Base-by-base conservation (phyloP, 2,113 vertebrate genomes). In the Protobothrops flavoviridis region DNA sequence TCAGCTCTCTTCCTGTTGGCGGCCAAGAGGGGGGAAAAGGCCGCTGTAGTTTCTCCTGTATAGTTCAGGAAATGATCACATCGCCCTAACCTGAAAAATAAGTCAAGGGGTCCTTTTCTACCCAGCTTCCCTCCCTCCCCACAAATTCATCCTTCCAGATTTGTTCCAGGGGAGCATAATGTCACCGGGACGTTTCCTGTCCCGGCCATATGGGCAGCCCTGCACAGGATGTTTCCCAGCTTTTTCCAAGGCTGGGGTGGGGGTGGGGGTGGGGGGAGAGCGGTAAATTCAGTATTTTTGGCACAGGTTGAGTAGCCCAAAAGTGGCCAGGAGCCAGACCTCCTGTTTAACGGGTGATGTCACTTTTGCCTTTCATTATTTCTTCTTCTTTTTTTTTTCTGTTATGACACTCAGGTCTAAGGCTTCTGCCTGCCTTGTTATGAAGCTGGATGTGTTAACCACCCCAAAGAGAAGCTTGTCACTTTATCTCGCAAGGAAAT, bases 271-370 rank as follows among this genome's bases (percentile, higher is more conserved):
- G n/a, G 45, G 55, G 20, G 43, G 39, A 39, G 10, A 15, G 64
- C n/a, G 24, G 92, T n/a, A 86, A 90, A 95, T 95, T 24, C 86
- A 29, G 52, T 21, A 89, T 90, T 95, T 94, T 95, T 96, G 96
- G 95, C 97, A 95, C 93, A 93, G 92, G 91, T 93, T 95, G 93
- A 95, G 92, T 81, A 50, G 57, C 61, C 92, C 87, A 56, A 43
- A 57, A 4, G n/a, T 87, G 92, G 92, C 90, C 94, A 64, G 69
- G 90, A 45, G 95, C 95, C 97, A 95, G 95, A 94, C 91, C 96
- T 96, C 96, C 96, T 95, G 95, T 97, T 96, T 97, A 96, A 96
- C 92, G 95, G 95, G 91, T 97, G 96, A 97, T 95, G 95, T 97
- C 96, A 97, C 95, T 97, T 97, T 96, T 95, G 96, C 96, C 96